A percentile compares a stretch with the other conserved stretches of the same genome.
Conservation (phyloP, 2,797 vertebrate species). For the Lates japonicus region DNA sequence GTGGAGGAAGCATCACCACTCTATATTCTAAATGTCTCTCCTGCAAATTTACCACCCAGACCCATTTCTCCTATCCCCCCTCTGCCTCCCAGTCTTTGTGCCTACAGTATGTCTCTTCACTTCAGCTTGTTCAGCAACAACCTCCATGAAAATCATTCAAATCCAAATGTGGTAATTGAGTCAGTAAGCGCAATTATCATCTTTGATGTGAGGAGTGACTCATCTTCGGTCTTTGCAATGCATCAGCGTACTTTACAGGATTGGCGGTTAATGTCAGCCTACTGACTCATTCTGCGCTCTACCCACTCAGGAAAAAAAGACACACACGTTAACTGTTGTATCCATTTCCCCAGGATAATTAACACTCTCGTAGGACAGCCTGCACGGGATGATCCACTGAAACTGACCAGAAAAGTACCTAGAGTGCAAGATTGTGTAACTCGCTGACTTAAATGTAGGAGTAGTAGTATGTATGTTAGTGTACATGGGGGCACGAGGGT, state of each 20-base stretch:
- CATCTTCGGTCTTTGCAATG: conserved; percentile 59
- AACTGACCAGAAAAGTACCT: conserved; percentile 9
- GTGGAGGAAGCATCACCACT: conserved; percentile 62
- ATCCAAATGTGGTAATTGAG: conserved; percentile 64
- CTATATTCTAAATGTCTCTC: conserved; percentile 49
- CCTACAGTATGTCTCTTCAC: conserved; percentile 13
- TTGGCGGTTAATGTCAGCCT: conserved; percentile 67
- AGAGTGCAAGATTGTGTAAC: not conserved
- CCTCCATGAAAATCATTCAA: conserved; percentile 51
- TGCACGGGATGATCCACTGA: conserved; percentile 17
- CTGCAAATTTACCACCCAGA: conserved; percentile 36
- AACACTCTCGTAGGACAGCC: conserved; percentile 37
- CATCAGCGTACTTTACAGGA: conserved; percentile 64
- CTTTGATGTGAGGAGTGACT: conserved; percentile 70
- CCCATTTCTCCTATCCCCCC: not conserved
- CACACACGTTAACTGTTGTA: conserved; percentile 53
- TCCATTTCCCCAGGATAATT: conserved; percentile 36
- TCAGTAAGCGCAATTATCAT: conserved; percentile 67
- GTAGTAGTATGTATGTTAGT: not conserved
- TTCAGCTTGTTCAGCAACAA: conserved; percentile 26
- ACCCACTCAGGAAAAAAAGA: conserved; percentile 56
- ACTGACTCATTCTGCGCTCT: conserved; percentile 71
- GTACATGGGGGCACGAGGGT: not conserved
- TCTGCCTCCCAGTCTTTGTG: not conserved
- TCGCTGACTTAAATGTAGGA: not conserved